phyloP scores from a whole-genome alignment of 2,888 invertebrate species.

The Tridacna crocea region DNA sequence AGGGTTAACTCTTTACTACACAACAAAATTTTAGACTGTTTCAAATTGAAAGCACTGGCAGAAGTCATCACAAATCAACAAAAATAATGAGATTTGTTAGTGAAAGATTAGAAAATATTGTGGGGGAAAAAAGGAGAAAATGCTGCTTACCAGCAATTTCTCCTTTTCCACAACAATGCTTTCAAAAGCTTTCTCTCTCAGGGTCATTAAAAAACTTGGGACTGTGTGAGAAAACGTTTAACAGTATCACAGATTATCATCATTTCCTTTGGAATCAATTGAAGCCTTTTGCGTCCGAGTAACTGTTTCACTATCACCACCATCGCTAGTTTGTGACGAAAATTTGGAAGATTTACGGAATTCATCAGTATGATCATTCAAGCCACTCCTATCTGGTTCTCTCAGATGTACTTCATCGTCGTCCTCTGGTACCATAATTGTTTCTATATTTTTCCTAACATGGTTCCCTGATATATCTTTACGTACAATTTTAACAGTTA shows the following conservation, averaged over 20 bases:
- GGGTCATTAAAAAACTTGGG: too few species aligned
- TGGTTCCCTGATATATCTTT: neutral
- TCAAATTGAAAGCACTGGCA: too few species aligned
- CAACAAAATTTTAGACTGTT: too few species aligned
- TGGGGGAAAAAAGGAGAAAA: too few species aligned
- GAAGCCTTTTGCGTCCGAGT: neutral
- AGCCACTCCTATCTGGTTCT: neutral
- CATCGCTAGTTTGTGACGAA: neutral
- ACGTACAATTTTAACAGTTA: neutral
- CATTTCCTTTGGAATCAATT: slow-evolving; percentile 11
- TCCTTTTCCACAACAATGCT: too few species aligned
- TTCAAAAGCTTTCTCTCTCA: too few species aligned
- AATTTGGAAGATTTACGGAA: neutral
- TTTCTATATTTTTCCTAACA: neutral
- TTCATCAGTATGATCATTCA: neutral
- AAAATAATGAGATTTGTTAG: too few species aligned
- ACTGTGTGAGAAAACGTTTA: too few species aligned
- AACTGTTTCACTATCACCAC: slow-evolving; percentile 1
- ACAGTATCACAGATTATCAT: slow-evolving; percentile 24
- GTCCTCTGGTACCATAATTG: neutral
- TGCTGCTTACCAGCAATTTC: too few species aligned
- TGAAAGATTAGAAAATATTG: too few species aligned
- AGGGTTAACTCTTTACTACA: too few species aligned
- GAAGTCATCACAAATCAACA: too few species aligned
- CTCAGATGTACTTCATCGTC: neutral